Evolutionary conservation across 2,113 vertebrate species (phyloP).

Genomic region (Manacus vitellinus): DNA sequence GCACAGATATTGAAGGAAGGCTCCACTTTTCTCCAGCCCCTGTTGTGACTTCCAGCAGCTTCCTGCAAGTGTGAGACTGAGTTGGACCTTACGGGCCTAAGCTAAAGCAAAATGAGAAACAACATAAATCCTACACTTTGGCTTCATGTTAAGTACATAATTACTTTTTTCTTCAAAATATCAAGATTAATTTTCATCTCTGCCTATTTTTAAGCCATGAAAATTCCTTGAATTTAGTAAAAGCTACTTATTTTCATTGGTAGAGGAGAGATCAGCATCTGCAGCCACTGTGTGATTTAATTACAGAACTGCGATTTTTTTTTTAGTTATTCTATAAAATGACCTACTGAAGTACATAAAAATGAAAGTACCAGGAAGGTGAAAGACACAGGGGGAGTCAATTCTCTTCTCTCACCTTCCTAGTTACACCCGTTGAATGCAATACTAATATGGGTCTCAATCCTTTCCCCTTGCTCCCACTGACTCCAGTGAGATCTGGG

Average conservation of each 20-base stretch:
- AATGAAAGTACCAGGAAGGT: slow-evolving; percentile 3
- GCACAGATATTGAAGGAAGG: neutral
- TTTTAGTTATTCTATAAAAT: neutral
- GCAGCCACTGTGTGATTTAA: neutral
- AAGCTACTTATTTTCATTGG: neutral
- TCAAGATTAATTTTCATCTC: neutral
- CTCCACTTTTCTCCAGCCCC: neutral
- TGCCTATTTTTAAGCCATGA: neutral
- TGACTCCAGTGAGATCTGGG: neutral
- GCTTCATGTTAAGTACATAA: neutral
- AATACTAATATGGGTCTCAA: neutral
- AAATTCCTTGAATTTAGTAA: neutral
- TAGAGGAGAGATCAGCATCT: neutral
- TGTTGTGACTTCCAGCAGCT: neutral
- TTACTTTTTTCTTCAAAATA: neutral
- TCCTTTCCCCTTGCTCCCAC: neutral
- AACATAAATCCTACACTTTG: neutral
- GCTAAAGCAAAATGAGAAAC: neutral
- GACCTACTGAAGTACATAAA: neutral
- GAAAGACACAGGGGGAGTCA: slow-evolving; percentile 20
- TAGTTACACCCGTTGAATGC: neutral
- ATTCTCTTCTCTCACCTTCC: neutral
- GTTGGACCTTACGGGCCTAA: neutral
- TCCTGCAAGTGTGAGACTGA: neutral
- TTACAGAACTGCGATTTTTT: neutral